Percentiles rank a stretch among this genome's conserved stretches.
phyloP scores from a whole-genome alignment of 2,113 vertebrate species.

The Misgurnus mizolepis region DNA sequence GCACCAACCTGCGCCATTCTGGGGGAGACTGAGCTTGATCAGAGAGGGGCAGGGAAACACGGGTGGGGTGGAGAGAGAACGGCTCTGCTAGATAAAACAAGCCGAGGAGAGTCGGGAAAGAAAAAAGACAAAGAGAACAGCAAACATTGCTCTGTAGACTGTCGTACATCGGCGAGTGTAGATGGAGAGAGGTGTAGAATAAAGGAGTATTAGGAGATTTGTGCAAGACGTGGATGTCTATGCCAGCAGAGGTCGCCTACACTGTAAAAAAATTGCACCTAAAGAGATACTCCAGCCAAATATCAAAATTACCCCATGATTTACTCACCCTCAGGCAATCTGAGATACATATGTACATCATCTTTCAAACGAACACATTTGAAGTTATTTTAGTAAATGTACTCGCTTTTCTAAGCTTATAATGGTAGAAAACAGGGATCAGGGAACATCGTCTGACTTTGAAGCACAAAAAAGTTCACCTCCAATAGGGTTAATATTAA shows the following conservation, averaged over 20 bases:
- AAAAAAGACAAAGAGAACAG: conserved; percentile 45
- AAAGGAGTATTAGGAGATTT: neutral
- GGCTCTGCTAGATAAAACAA: conserved; percentile 23
- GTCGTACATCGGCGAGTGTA: conserved; percentile 65
- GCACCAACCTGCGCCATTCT: conserved; percentile 72
- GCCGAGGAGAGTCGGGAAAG: conserved; percentile 18
- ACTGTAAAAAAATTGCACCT: neutral
- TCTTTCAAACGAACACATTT: no score
- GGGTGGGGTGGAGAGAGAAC: conserved; percentile 3
- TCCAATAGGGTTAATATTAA: no score
- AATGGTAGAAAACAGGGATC: no score
- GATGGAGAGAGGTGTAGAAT: conserved; percentile 64
- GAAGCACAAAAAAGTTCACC: no score
- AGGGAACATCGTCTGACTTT: no score
- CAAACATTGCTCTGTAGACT: conserved; percentile 70
- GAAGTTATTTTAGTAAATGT: no score
- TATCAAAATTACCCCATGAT: no score
- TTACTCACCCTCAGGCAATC: no score
- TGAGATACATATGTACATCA: no score
- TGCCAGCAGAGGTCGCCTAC: neutral
- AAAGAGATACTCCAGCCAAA: no score
- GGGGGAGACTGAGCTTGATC: conserved; percentile 50
- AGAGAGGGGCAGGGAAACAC: conserved; percentile 16
- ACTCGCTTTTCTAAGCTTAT: no score
- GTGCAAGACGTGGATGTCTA: neutral